These are phyloP conservation scores for Idris sp. DNA, from an alignment of 1,140 invertebrate genomes.

Conservation along the genomic window DNA sequence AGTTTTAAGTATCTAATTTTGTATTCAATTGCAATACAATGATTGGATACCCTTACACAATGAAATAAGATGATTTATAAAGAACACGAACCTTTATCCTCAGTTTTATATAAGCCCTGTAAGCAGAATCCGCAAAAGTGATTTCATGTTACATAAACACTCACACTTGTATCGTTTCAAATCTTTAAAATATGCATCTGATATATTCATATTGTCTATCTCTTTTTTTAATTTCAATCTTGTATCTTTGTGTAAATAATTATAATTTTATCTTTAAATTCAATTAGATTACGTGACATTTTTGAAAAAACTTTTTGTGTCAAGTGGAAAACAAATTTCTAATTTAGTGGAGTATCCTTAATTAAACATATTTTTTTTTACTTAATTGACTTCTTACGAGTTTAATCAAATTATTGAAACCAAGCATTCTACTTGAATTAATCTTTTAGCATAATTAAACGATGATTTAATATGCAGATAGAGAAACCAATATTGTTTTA, in stretches of 20 bases:
- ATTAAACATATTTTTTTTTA: slow-evolving; percentile 21
- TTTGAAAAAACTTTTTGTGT: not conserved
- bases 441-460: slow-evolving; percentile 14
- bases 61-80: slow-evolving; percentile 35
- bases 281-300: too few species aligned
- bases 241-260: not conserved
- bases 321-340: not conserved
- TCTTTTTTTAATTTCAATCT: slow-evolving; percentile 4
- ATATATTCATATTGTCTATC: slow-evolving; percentile 23
- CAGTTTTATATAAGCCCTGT: slow-evolving; percentile 67
- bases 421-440: slow-evolving; percentile 3
- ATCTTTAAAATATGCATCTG: slow-evolving; percentile 24
- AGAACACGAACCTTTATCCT: slow-evolving; percentile 20
- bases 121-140: slow-evolving; percentile 72
- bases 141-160: slow-evolving; percentile 52
- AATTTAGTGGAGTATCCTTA: slow-evolving; percentile 1
- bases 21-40: slow-evolving; percentile 6
- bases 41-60: slow-evolving; percentile 16
- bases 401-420: slow-evolving; percentile 1
- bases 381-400: not conserved
- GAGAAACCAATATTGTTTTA: slow-evolving; percentile 1
- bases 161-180: slow-evolving; percentile 37
- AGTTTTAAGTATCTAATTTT: not conserved
- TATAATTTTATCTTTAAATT: not conserved
- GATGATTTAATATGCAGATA: not conserved